Base-by-base conservation (phyloP, 2,888 invertebrate species). In the Dichetophora obliterata region DNA sequence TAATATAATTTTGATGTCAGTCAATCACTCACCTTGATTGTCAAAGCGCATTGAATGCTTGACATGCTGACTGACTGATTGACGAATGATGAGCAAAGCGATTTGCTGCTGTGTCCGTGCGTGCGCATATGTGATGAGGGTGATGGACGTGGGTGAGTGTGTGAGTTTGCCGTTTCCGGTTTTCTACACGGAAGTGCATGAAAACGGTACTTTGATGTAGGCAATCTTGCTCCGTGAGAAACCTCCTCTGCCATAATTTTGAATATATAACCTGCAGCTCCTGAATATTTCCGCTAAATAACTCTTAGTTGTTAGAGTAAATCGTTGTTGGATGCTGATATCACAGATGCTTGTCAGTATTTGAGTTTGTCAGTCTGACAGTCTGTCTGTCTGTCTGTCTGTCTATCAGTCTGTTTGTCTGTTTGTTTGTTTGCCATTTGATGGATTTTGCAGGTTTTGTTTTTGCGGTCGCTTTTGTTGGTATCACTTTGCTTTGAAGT, bases 11-110 rank as follows among this genome's bases (percentile, higher is more conserved):
- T 54, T 54, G 54, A 19, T 54, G 54, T 54, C 22, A 22, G 54
- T 54, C 22, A 22, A 54, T n/a, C 43, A 43, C 14, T 43, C 43
- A 43, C 14, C 68, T 9, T 48, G 24, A 68, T 48, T 48, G 34
- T 50, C 68, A 68, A 50, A 50, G 16, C 11, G 27, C 19, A 34
- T 16, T 31, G 66, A 31, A 27, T 27, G 52, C 31, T 31, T 63
- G 57, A 59, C 22, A 59, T 59, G 24, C 22, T 31, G 31, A 31
- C 27, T 52, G 52, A 54, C 69, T 69, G 69, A 69, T 69, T 14
- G 69, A 69, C 27, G 52, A 19, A 52, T 52, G 69, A 57, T 24
- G 24, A 24, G 57, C 24, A 14, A 19, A 54, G 31, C 16, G 19
- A 54, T 24, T 22, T 48, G 8, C 34, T 27, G n/a, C 4, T 34